Conservation (phyloP, 2,797 vertebrate species). For the Ptychadena robeensis region DNA sequence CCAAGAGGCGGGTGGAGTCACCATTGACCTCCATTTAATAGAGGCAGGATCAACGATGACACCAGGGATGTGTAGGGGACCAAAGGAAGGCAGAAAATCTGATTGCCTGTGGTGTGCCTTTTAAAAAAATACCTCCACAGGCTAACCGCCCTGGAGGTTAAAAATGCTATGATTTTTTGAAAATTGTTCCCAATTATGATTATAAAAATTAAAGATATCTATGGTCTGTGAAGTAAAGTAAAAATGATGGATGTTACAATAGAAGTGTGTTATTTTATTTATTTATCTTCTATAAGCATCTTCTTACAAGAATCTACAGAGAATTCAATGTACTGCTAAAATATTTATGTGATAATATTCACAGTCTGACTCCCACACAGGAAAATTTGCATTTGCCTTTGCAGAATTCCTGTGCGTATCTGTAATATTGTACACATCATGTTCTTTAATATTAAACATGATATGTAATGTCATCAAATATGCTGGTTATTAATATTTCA, state of each 20-base stretch:
- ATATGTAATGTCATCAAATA: slow-evolving; percentile 30
- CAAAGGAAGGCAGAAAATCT: too few species aligned
- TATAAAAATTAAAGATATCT: too few species aligned
- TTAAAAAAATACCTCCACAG: too few species aligned
- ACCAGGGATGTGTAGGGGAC: too few species aligned
- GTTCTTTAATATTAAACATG: slow-evolving; percentile 46
- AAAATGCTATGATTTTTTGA: too few species aligned
- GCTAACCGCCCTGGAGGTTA: too few species aligned
- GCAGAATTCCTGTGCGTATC: slow-evolving; percentile 23
- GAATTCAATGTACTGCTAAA: neutral
- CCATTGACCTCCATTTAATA: too few species aligned
- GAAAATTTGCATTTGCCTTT: slow-evolving; percentile 9
- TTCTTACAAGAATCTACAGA: neutral
- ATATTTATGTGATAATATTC: slow-evolving; percentile 9
- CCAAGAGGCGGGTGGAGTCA: too few species aligned
- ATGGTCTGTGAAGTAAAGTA: too few species aligned
- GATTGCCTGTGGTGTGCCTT: too few species aligned
- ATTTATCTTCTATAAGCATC: neutral
- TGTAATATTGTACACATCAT: slow-evolving; percentile 32
- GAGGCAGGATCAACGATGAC: too few species aligned
- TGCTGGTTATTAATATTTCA: slow-evolving; percentile 7
- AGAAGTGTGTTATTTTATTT: neutral
- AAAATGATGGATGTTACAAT: neutral
- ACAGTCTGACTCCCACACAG: slow-evolving; percentile 22
- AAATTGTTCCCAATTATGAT: too few species aligned